Percentiles rank a stretch among this genome's conserved stretches.
Conservation (phyloP, 2,797 vertebrate species). For the Melanotaenia nigrans region DNA sequence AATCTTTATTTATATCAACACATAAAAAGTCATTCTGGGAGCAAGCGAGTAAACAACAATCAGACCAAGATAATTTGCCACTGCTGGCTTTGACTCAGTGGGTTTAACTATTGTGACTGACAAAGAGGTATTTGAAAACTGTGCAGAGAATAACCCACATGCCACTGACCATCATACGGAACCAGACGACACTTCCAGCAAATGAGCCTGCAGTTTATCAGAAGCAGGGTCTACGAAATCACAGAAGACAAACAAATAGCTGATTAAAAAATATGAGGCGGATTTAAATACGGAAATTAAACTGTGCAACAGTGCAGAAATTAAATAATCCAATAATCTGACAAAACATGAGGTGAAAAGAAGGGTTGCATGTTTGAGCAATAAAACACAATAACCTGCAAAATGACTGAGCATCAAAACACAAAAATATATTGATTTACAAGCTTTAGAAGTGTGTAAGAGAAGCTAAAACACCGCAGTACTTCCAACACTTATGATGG, state of each 20-base stretch:
- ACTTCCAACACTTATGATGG: not conserved
- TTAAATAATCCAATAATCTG: not conserved
- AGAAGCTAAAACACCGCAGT: not conserved
- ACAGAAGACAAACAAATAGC: not conserved
- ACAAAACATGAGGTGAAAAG: constrained; percentile 12
- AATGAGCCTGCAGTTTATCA: not conserved
- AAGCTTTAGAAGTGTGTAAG: not conserved
- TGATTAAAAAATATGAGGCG: not conserved
- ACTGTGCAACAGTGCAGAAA: constrained; percentile 14
- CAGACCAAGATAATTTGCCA: constrained; percentile 29
- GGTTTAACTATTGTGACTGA: not conserved
- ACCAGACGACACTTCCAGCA: constrained; percentile 24
- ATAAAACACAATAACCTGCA: constrained; percentile 14
- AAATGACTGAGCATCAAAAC: constrained; percentile 5
- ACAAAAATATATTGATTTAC: not conserved
- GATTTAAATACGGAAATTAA: constrained; percentile 4
- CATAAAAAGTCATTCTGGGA: constrained; percentile 50
- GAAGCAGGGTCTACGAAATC: not conserved
- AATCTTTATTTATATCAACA: constrained; percentile 63
- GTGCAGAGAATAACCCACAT: constrained; percentile 13
- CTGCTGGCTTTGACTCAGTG: constrained; percentile 16
- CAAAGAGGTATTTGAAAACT: constrained; percentile 1
- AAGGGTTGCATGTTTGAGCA: not conserved
- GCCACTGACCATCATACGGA: constrained; percentile 43
- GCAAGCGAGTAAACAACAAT: constrained; percentile 44